These are phyloP conservation scores for Pammene aurita DNA, from an alignment of 2,888 invertebrate species.

Conservation along the genomic window DNA sequence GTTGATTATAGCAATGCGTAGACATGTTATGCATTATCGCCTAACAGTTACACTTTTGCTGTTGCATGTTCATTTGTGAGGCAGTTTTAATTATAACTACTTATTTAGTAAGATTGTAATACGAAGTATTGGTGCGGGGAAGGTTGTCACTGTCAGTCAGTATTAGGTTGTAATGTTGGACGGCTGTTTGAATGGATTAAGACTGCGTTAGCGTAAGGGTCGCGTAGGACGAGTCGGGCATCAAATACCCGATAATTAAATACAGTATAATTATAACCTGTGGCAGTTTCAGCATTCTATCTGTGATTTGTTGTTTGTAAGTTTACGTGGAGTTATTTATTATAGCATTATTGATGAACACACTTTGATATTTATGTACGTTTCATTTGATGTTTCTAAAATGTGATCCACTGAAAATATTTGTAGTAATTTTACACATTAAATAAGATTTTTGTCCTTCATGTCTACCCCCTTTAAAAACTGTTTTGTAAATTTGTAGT, in stretches of 20 bases:
- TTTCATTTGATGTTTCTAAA: conserved; percentile 42
- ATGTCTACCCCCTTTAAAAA: conserved; percentile 17
- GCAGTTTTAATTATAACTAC: conserved; percentile 21
- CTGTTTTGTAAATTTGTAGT: not conserved
- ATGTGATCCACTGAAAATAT: not conserved
- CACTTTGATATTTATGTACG: conserved; percentile 47
- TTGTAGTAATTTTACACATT: conserved; percentile 11
- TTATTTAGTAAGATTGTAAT: conserved; percentile 18
- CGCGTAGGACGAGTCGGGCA: conserved; percentile 41
- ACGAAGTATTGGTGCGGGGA: conserved; percentile 14
- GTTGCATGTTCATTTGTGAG: conserved; percentile 38
- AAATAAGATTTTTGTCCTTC: not conserved
- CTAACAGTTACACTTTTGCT: conserved; percentile 18
- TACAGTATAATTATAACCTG: conserved; percentile 36
- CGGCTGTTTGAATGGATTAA: conserved; percentile 70
- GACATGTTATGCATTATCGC: not conserved
- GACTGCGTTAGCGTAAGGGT: conserved; percentile 77
- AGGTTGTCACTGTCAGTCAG: conserved; percentile 48
- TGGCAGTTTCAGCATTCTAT: conserved; percentile 72
- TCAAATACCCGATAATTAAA: conserved; percentile 37
- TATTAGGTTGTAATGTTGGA: conserved; percentile 59
- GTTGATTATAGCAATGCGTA: conserved; percentile 13
- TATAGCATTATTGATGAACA: conserved; percentile 54
- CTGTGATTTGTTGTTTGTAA: conserved; percentile 80
- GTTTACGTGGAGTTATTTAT: conserved; percentile 65